Evolutionary conservation across 2,797 vertebrate species (phyloP).

Genomic region (Squalus acanthias): DNA sequence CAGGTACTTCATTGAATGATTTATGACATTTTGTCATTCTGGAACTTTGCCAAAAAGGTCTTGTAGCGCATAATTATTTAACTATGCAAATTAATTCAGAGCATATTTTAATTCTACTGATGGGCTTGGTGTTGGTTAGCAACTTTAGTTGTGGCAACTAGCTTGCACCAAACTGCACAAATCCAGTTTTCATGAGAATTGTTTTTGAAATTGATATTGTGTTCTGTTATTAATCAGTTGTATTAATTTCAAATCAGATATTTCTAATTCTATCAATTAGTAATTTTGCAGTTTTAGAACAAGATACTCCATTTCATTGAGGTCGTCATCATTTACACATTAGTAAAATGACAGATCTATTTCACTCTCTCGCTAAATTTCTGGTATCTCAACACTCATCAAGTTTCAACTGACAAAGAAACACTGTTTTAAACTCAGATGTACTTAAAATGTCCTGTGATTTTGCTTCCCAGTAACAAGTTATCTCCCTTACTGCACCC

Average conservation of each 20-base stretch:
- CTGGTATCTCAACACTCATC: not conserved
- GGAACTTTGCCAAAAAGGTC: constrained; percentile 25
- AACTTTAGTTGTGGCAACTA: not conserved
- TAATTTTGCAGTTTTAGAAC: not conserved
- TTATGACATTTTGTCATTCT: constrained; percentile 28
- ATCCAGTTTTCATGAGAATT: not conserved
- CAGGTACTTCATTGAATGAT: constrained; percentile 22
- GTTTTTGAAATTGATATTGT: constrained; percentile 1
- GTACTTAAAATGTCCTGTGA: not conserved
- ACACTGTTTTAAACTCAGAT: not conserved
- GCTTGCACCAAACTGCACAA: not conserved
- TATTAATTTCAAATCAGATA: constrained; percentile 4
- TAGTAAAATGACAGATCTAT: not conserved
- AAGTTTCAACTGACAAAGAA: not conserved
- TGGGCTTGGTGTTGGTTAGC: not conserved
- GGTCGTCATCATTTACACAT: not conserved
- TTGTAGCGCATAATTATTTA: not conserved
- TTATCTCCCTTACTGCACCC: not conserved
- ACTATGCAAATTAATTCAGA: constrained; percentile 31
- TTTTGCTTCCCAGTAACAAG: not conserved
- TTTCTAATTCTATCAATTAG: not conserved
- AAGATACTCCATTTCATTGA: not conserved
- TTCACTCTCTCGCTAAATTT: not conserved
- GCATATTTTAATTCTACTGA: not conserved
- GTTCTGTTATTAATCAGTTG: not conserved